phyloP scores from a whole-genome alignment of 2,888 invertebrate genomes.

The Drosophila recens region DNA sequence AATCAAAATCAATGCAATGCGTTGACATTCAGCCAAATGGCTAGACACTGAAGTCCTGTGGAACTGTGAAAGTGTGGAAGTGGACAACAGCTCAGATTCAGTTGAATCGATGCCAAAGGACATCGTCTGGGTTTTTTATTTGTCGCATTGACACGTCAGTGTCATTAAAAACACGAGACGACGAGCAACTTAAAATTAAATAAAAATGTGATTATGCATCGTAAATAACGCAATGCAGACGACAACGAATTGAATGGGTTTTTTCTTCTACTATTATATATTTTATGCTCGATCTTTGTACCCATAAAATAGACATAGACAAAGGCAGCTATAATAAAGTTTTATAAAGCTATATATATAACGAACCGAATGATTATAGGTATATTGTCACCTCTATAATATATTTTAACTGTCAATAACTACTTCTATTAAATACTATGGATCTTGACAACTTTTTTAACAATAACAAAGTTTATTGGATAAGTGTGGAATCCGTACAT shows the following conservation, averaged over 20 bases:
- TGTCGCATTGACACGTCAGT: slow-evolving; percentile 76
- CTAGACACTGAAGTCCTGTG: slow-evolving; percentile 68
- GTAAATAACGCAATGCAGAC: slow-evolving; percentile 70
- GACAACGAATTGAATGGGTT: slow-evolving; percentile 40
- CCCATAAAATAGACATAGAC: slow-evolving; percentile 17
- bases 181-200: slow-evolving; percentile 61
- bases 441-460: not conserved
- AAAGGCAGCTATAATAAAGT: not conserved
- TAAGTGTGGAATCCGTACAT: too few species aligned
- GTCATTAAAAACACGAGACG: slow-evolving; percentile 67
- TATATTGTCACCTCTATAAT: not conserved
- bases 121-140: slow-evolving; percentile 38
- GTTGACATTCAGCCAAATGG: slow-evolving; percentile 68
- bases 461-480: too few species aligned
- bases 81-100: slow-evolving; percentile 53
- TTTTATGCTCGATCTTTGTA: slow-evolving; percentile 8
- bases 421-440: not conserved
- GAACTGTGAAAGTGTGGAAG: slow-evolving; percentile 52
- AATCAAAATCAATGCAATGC: slow-evolving; percentile 71
- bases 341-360: not conserved
- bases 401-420: not conserved
- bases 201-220: slow-evolving; percentile 77
- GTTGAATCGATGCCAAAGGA: slow-evolving; percentile 73
- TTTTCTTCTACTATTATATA: not conserved
- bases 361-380: not conserved